Evolutionary conservation across 2,113 vertebrate genomes (phyloP).

Genomic region (Triplophysa tibetana): DNA sequence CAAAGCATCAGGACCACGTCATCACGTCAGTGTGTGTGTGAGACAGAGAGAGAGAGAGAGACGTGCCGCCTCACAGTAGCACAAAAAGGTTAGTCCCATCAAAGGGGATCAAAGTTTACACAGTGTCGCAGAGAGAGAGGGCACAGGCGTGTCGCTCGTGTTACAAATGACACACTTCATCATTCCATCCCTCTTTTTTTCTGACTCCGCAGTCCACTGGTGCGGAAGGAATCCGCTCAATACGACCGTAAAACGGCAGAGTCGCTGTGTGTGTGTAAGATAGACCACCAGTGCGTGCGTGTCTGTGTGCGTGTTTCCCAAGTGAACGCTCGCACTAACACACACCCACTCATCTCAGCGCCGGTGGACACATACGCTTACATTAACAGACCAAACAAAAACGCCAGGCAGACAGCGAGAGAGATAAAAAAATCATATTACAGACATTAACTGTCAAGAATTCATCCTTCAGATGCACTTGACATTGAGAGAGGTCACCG

Average conservation of each 20-base stretch:
- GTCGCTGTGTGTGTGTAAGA: no score
- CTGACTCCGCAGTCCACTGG: neutral
- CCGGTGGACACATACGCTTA: constrained; percentile 54
- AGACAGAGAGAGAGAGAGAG: no score
- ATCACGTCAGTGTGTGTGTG: constrained; percentile 5
- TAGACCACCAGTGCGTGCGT: no score
- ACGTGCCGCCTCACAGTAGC: neutral
- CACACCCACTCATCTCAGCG: constrained; percentile 41
- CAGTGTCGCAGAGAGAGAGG: neutral
- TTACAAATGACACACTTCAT: neutral
- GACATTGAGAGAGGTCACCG: constrained; percentile 60
- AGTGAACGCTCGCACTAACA: constrained; percentile 8
- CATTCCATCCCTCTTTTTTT: neutral
- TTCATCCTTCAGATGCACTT: neutral
- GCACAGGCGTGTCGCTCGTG: neutral
- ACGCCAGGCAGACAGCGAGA: neutral
- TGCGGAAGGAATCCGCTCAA: no score
- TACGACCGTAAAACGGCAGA: no score
- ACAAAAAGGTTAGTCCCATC: neutral
- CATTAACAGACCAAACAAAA: neutral
- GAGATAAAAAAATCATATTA: neutral
- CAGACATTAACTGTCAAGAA: neutral
- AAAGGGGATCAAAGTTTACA: neutral
- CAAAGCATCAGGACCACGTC: constrained; percentile 24
- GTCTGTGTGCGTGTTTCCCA: no score